Evolutionary conservation across 2,888 invertebrate genomes (phyloP), one percentile per base, ranked within the genome.

Genomic region (Sphecodes monilicornis): DNA sequence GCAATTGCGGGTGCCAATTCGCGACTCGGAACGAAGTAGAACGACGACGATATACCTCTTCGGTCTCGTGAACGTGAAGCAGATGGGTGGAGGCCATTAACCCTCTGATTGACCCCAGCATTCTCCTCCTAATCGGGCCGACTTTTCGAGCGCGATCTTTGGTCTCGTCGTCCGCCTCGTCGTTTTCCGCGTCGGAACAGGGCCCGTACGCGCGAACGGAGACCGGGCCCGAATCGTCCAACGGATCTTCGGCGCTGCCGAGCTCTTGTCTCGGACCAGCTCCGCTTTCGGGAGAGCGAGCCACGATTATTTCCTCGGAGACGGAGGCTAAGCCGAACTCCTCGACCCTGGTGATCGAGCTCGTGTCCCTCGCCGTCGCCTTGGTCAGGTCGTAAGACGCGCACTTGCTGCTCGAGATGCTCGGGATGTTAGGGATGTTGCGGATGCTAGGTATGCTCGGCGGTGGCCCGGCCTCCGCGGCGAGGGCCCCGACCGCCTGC

Each of bases 41-140:
- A 64, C 64, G 64, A 36, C 36, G 32, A 66, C 11, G 41, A 76
- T 75, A 76, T 94, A 94, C 94, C 93, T 94, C 94, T 74, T 93
- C 93, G 86, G 85, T 79, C 89, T 94, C 94, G 90, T 91, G 91
- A 87, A 90, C 88, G 86, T 93, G 93, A 43, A 94, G 91, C 78
- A 94, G 91, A 92, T 93, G 92, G 87, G 93, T 94, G 76, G 94
- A 94, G 82, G 94, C 94, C 91, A 94, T 94, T 90, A 94, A 91
- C 86, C 94, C 94, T 78, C 94, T 93, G 89, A 94, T 93, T 88
- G 94, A 94, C 87, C 94, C 94, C 69, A 94, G 92, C 94, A 94
- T 94, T 90, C 94, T 92, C 90, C 91, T 93, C 92, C 92, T 94
- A 89, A 93, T 94, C 85, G 92, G 90, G 72, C 93, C 92, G 74